A percentile compares a stretch with the other conserved stretches of the same genome.
These are phyloP conservation scores for Strix uralensis DNA, from an alignment of 2,113 vertebrate species.

Conservation along the genomic window DNA sequence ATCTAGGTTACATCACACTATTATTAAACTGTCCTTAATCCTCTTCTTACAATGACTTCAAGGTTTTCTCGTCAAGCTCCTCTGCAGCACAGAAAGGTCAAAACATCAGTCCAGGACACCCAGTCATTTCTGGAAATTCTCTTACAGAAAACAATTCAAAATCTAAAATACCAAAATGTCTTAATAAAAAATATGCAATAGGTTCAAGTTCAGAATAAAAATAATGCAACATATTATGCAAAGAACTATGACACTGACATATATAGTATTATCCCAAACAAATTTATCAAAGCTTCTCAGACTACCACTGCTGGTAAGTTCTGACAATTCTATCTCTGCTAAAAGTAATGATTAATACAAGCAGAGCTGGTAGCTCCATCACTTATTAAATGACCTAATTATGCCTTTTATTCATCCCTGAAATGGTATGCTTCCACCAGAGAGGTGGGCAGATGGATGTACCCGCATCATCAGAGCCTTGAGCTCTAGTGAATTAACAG, in stretches of 20 bases:
- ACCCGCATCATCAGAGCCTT: background rate
- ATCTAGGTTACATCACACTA: background rate
- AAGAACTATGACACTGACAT: background rate
- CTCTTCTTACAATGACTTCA: background rate
- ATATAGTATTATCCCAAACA: background rate
- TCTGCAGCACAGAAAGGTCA: constrained; percentile 38
- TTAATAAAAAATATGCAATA: background rate
- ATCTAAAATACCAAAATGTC: background rate
- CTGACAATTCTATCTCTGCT: background rate
- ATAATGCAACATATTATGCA: background rate
- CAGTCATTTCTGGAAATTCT: background rate
- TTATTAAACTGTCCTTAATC: background rate
- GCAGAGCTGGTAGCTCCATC: constrained; percentile 3
- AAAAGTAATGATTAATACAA: background rate
- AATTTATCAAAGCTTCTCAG: background rate
- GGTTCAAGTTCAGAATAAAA: background rate
- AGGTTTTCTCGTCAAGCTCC: background rate
- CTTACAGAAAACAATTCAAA: background rate
- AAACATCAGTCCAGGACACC: background rate
- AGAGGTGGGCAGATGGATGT: fast-evolving
- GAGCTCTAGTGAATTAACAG: background rate
- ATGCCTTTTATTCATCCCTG: constrained; percentile 40
- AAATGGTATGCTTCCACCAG: background rate
- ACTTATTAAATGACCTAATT: constrained; percentile 8
- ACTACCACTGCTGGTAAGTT: background rate